Evolutionary conservation across 2,113 vertebrate species (phyloP).

Genomic region (Galemys pyrenaicus): DNA sequence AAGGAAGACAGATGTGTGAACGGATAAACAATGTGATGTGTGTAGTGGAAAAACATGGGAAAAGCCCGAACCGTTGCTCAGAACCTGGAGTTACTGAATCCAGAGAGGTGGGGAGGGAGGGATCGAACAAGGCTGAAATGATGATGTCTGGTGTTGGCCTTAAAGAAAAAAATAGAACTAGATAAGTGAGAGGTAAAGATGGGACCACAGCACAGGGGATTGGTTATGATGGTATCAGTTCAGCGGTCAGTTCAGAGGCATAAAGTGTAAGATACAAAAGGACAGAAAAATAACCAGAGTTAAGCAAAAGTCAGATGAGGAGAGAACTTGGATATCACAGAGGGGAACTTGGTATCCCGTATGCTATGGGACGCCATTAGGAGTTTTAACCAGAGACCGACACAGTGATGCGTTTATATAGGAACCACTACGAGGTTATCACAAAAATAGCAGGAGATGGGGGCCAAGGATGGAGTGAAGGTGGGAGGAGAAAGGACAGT

Average conservation of each 20-base stretch:
- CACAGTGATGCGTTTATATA: neutral
- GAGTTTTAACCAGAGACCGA: neutral
- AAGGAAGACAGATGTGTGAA: neutral
- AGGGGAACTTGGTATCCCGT: fast-evolving
- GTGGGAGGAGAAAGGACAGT: neutral
- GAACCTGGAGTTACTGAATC: neutral
- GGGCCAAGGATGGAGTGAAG: too few relatives aligned
- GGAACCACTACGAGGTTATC: neutral
- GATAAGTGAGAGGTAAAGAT: neutral
- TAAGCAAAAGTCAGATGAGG: neutral
- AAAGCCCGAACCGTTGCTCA: neutral
- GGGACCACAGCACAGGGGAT: neutral
- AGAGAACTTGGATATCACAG: too few relatives aligned
- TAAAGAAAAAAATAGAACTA: neutral
- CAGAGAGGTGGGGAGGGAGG: neutral
- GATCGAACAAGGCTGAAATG: neutral
- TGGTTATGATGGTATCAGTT: neutral
- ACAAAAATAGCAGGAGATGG: neutral
- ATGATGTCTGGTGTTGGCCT: neutral
- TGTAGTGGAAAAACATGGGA: neutral
- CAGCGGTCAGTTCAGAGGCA: neutral
- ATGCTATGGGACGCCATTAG: neutral
- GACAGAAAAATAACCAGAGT: neutral
- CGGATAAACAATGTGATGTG: neutral
- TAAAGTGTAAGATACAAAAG: neutral